Percentiles rank a stretch among this genome's conserved stretches.
These are phyloP conservation scores for Lottia gigantea DNA, from an alignment of 2,888 invertebrate genomes.

Conservation along the genomic window DNA sequence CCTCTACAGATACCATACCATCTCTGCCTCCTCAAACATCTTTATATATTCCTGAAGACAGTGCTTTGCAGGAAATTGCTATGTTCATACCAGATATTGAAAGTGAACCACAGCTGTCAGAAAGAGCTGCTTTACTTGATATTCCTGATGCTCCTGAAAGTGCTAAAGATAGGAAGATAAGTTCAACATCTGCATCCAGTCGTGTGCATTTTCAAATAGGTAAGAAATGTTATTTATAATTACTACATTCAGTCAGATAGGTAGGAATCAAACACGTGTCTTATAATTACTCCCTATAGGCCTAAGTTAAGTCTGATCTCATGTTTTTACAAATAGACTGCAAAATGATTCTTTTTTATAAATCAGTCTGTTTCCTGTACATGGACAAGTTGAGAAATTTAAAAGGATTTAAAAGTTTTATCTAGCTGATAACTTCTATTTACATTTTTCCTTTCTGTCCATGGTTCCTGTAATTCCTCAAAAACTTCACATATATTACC, in stretches of 20 bases:
- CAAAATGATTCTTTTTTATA: no score
- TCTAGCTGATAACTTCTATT: no score
- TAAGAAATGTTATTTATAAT: conserved; percentile 13
- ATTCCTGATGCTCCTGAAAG: background rate
- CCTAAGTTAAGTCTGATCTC: no score
- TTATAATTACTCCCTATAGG: no score
- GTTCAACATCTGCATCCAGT: background rate
- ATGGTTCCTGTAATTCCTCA: no score
- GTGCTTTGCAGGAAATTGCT: background rate
- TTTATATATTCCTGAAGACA: background rate
- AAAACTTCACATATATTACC: no score
- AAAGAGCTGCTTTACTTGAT: conserved; percentile 16
- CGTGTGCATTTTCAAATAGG: conserved; percentile 29
- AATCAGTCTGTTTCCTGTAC: no score
- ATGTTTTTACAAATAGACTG: no score
- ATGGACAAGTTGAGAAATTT: no score
- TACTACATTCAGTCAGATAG: background rate
- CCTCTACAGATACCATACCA: background rate
- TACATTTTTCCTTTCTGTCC: no score
- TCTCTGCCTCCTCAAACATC: background rate
- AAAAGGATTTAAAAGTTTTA: no score
- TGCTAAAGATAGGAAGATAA: background rate
- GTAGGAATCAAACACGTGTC: no score
- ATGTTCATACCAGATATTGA: conserved; percentile 29
- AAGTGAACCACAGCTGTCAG: conserved; percentile 31